These are phyloP conservation scores for Leuciscus waleckii DNA, from an alignment of 2,797 vertebrate genomes.

Conservation along the genomic window DNA sequence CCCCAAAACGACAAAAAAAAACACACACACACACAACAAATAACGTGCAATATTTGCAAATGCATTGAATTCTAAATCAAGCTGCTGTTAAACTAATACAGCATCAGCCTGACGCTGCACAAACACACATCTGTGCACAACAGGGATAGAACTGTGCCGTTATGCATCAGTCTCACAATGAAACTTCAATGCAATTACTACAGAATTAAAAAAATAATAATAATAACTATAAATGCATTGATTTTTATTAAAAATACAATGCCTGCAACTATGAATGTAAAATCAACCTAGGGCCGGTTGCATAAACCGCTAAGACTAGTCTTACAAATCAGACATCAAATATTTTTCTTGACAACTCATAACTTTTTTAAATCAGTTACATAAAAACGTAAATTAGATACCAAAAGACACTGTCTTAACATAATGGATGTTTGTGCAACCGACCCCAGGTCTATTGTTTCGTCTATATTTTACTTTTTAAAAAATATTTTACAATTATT, in stretches of 20 bases:
- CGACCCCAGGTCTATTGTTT: not conserved
- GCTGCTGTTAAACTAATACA: not conserved
- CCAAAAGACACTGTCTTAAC: not conserved
- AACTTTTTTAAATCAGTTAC: not conserved
- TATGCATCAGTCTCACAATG: not conserved
- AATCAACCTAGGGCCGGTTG: rapidly evolving
- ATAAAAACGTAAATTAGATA: not conserved
- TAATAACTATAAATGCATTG: not conserved
- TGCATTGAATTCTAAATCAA: not conserved
- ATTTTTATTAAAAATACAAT: not conserved
- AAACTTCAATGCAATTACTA: not conserved
- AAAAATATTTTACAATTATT: too few species aligned
- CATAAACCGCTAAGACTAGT: not conserved
- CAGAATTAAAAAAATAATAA: not conserved
- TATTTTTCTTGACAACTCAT: not conserved
- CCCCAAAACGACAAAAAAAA: not conserved
- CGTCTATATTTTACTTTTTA: not conserved
- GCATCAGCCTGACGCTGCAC: not conserved
- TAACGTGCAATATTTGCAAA: not conserved
- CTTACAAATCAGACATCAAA: too few species aligned
- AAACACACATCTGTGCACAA: not conserved
- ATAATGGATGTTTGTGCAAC: not conserved
- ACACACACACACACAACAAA: not conserved
- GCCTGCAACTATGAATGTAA: not conserved
- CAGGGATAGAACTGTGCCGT: not conserved